Evolutionary conservation across 2,797 vertebrate species (phyloP).

Genomic region (Phrynocephalus guinanensis): DNA sequence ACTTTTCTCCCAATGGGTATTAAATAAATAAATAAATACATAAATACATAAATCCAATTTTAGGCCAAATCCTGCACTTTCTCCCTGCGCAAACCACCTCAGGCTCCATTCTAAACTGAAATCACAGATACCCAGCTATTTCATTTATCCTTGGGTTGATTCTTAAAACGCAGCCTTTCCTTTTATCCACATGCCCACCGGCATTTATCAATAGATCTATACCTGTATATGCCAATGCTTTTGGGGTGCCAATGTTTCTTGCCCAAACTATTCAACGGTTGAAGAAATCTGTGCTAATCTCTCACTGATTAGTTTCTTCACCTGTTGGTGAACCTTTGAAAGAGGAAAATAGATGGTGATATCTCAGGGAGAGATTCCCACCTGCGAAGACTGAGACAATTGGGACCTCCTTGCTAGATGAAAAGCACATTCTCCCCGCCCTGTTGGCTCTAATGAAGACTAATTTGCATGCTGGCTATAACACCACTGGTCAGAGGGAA

Average conservation of each 20-base stretch:
- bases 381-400: constrained; percentile 25
- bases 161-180: too few species aligned
- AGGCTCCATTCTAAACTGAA: not conserved
- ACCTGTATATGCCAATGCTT: not conserved
- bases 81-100: not conserved
- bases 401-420: constrained; percentile 20
- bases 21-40: too few species aligned
- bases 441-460: constrained; percentile 34
- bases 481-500: constrained; percentile 61
- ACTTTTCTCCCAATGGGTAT: too few species aligned
- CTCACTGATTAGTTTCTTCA: not conserved
- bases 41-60: too few species aligned
- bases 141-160: too few species aligned
- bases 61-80: not conserved
- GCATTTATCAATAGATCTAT: too few species aligned
- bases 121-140: not conserved
- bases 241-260: not conserved
- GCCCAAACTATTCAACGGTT: not conserved
- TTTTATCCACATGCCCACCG: not conserved
- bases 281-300: not conserved
- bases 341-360: constrained; percentile 15
- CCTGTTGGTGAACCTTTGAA: constrained; percentile 28
- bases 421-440: not conserved
- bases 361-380: constrained; percentile 3
- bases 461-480: constrained; percentile 62